Evolutionary conservation across 2,797 vertebrate genomes (phyloP).

Genomic region (Lepus oiostolus): DNA sequence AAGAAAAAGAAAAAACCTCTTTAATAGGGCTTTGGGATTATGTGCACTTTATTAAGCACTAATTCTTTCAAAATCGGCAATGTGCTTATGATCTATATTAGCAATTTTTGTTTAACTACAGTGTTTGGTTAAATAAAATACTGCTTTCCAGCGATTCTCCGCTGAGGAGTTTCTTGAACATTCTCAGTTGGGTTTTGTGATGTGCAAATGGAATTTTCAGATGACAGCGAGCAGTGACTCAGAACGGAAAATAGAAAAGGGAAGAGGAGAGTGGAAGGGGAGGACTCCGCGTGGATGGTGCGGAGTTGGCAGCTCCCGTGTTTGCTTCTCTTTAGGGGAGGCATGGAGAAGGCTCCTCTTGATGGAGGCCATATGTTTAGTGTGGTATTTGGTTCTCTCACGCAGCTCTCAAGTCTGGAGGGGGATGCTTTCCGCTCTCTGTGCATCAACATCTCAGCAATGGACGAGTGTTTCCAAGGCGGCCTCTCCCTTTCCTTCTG

Average conservation of each 20-base stretch:
- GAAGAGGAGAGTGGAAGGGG: background rate
- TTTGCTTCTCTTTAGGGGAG: too few relatives aligned
- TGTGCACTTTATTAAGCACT: conserved; percentile 75
- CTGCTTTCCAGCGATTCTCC: conserved; percentile 27
- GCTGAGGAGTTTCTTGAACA: conserved; percentile 33
- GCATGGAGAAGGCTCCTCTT: background rate
- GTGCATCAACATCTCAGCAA: background rate
- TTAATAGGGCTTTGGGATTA: conserved; percentile 49
- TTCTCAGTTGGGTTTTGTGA: background rate
- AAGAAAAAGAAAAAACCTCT: background rate
- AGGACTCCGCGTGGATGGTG: accelerated
- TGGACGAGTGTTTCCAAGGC: background rate
- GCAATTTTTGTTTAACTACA: conserved; percentile 65
- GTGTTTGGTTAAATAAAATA: conserved; percentile 65
- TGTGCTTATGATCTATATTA: conserved; percentile 62
- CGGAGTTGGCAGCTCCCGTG: accelerated
- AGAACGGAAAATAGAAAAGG: background rate
- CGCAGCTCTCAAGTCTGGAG: background rate
- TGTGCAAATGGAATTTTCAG: background rate
- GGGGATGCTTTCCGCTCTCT: accelerated
- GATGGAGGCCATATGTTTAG: accelerated
- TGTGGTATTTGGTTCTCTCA: too few relatives aligned
- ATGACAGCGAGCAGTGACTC: accelerated
- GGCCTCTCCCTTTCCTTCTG: background rate
- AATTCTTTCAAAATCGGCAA: conserved; percentile 75